Base-by-base conservation (phyloP, 2,888 invertebrate genomes). In the Dicyrtomina minuta region DNA sequence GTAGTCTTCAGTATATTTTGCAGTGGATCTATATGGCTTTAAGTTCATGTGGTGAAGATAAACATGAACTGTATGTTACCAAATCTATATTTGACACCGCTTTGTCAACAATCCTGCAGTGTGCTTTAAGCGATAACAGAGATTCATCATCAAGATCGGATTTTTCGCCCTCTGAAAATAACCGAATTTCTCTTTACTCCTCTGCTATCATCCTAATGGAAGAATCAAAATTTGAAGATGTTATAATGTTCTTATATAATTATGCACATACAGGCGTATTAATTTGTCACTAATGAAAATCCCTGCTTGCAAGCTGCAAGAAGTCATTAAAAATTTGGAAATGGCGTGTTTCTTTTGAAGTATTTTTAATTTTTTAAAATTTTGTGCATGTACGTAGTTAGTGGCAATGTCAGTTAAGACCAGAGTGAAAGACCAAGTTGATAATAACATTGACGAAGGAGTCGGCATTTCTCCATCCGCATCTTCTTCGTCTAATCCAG, bases 21-120 rank as follows among this genome's bases (percentile, higher is more conserved):
- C 86, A 87, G 77, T 88, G 88, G 88, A 84, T 88, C 58, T 85
- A 86, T 72, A 84, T 87, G 84, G 86, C 87, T 13, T 81, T 87
- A 70, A 78, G 79, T 74, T 80, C 81, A 39, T 74, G 76, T 80
- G 70, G 73, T 6, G 55, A 55, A 53, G 58, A 68, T 33, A 70
- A 73, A 67, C 59, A 70, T 12, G 53, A 65, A 65, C 65, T 72
- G 49, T 73, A 74, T 51, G 61, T 78, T 4, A 71, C 72, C 1
- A 72, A 70, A 26, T 43, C 62, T 12, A 71, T 72, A 5, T 71
- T 76, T 24, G 65, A 75, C 13, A 53, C 76, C 12, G 74, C 78
- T 10, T 41, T 78, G 27, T 44, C 69, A 6, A 71, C 74, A 20
- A 73, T 75, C 49, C 68, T 73, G 24, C 74, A 74, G 44, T 43